phyloP scores from a whole-genome alignment of 2,888 invertebrate genomes.

The Phyllotreta cruciferae region DNA sequence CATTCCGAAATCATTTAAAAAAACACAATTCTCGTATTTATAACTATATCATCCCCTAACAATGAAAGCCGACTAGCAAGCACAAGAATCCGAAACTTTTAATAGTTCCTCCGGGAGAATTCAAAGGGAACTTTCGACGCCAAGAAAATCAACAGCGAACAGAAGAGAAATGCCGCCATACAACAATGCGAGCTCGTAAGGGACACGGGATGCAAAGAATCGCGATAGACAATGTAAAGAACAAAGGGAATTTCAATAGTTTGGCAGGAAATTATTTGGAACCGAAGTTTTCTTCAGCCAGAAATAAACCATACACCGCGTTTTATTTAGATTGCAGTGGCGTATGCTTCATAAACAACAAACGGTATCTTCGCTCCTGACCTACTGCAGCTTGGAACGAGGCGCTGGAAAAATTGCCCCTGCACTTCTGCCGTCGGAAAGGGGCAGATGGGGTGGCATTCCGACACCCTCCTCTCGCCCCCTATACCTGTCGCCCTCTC shows the following conservation, averaged over 20 bases:
- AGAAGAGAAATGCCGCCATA: not conserved
- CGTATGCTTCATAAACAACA: too few species aligned
- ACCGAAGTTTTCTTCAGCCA: constrained; percentile 3
- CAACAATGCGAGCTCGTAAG: not conserved
- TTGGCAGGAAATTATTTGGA: constrained; percentile 3
- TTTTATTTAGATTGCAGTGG: not conserved
- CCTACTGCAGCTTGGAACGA: too few species aligned
- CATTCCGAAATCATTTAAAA: too few species aligned
- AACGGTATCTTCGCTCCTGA: too few species aligned
- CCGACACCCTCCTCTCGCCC: too few species aligned
- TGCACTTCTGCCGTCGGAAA: too few species aligned
- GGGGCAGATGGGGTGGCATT: too few species aligned
- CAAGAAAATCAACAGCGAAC: constrained; percentile 1
- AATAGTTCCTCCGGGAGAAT: constrained; percentile 5
- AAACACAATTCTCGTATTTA: too few species aligned
- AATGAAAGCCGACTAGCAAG: not conserved
- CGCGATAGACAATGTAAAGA: constrained; percentile 1
- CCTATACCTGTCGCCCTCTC: too few species aligned
- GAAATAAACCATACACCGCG: not conserved
- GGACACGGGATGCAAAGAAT: constrained; percentile 1
- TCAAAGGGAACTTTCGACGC: constrained; percentile 2
- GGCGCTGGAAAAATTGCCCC: too few species aligned
- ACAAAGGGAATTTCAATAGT: constrained; percentile 9
- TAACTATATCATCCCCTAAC: not conserved
- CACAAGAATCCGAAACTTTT: constrained; percentile 7